These are phyloP conservation scores for Pogonocherus hispidulus DNA, from an alignment of 2,888 invertebrate species.

Conservation along the genomic window DNA sequence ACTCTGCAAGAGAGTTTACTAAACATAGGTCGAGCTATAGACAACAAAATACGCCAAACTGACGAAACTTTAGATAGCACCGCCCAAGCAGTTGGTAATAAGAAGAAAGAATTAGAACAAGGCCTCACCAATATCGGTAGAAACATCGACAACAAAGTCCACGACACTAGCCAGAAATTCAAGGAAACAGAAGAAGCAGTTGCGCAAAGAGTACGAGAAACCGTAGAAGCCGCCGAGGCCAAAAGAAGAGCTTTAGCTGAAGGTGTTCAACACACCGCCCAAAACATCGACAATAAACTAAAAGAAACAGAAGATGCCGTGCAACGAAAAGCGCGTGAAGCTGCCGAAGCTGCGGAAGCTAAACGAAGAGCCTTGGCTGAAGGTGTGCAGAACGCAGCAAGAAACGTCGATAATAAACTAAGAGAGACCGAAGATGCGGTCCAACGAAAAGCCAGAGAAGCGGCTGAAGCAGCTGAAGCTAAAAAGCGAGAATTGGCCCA, in stretches of 20 bases:
- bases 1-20: conserved; percentile 31
- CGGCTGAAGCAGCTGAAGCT: conserved; percentile 47
- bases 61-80: conserved; percentile 34
- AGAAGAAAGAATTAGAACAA: conserved; percentile 33
- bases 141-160: conserved; percentile 71
- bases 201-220: conserved; percentile 41
- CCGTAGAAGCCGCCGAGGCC: conserved; percentile 44
- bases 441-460: conserved; percentile 41
- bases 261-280: conserved; percentile 40
- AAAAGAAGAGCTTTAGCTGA: conserved; percentile 45
- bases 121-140: conserved; percentile 33
- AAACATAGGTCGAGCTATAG: conserved; percentile 36
- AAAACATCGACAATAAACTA: conserved; percentile 40
- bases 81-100: conserved; percentile 44
- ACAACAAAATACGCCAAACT: conserved; percentile 39
- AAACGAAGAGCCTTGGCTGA: conserved; percentile 35
- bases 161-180: conserved; percentile 72
- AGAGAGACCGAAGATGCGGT: conserved; percentile 70
- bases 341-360: conserved; percentile 46
- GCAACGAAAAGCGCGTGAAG: conserved; percentile 41
- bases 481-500: conserved; percentile 38
- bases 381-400: conserved; percentile 28
- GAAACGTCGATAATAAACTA: conserved; percentile 74
- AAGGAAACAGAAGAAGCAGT: conserved; percentile 70
- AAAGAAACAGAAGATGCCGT: conserved; percentile 44